These are phyloP conservation scores for Eumeta japonica DNA, from an alignment of 1,140 invertebrate species.

Conservation along the genomic window DNA sequence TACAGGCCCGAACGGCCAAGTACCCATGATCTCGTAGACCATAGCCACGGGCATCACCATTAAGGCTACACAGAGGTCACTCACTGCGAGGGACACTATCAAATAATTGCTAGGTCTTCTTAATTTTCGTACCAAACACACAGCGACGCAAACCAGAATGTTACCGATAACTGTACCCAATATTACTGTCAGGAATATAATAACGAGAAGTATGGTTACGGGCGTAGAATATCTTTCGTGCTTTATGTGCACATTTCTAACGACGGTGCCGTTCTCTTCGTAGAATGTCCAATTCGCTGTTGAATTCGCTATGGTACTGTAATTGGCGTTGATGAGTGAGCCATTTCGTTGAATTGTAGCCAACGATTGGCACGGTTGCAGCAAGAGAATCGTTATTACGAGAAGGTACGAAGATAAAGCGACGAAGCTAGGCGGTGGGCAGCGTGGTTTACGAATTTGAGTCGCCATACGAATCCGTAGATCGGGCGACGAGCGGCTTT, in stretches of 20 bases:
- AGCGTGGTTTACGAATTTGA: constrained; percentile 41
- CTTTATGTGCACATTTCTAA: constrained; percentile 34
- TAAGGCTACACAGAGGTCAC: constrained; percentile 78
- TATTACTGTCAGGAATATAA: constrained; percentile 73
- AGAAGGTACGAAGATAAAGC: constrained; percentile 55
- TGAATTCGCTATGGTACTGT: constrained; percentile 31
- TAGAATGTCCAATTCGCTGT: constrained; percentile 37
- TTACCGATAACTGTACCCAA: constrained; percentile 84
- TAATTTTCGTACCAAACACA: constrained; percentile 83
- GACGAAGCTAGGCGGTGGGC: constrained; percentile 52
- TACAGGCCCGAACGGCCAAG: constrained; percentile 80
- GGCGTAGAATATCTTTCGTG: constrained; percentile 44
- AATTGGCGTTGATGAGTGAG: constrained; percentile 20
- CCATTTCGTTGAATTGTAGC: constrained; percentile 33
- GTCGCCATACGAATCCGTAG: constrained; percentile 52
- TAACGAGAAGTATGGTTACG: constrained; percentile 66
- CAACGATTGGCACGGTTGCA: constrained; percentile 21
- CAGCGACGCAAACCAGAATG: constrained; percentile 84
- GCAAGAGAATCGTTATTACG: constrained; percentile 40
- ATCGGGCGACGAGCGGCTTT: constrained; percentile 33
- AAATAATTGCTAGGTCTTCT: constrained; percentile 82
- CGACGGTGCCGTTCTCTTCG: constrained; percentile 30
- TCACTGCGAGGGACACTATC: constrained; percentile 87
- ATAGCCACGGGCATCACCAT: constrained; percentile 85
- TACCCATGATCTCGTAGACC: constrained; percentile 77